These are phyloP conservation scores for Hoplostethus mediterraneus DNA, from an alignment of 2,797 vertebrate species.

Conservation along the genomic window DNA sequence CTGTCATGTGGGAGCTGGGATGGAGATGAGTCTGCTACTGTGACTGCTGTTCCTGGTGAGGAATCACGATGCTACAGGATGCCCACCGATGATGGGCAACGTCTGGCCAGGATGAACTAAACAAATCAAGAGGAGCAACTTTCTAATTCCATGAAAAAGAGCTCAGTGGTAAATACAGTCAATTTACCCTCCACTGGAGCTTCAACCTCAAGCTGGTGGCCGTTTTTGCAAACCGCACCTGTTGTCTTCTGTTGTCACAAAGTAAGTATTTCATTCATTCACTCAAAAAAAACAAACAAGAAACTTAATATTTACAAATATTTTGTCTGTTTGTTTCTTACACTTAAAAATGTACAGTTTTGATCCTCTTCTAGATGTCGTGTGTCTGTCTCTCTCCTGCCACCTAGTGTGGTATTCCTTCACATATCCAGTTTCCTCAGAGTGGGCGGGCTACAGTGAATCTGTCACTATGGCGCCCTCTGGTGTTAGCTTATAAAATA, in stretches of 20 bases:
- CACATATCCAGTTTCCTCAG: constrained; percentile 35
- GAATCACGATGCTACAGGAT: constrained; percentile 61
- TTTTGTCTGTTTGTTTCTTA: constrained; percentile 84
- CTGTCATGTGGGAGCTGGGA: constrained; percentile 6
- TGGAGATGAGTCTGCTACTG: constrained; percentile 56
- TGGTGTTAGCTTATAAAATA: constrained; percentile 82
- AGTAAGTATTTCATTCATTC: constrained; percentile 84
- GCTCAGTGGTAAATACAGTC: background rate
- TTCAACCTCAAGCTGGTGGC: constrained; percentile 21
- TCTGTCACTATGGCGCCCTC: constrained; percentile 72
- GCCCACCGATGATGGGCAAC: constrained; percentile 22
- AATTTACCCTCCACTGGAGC: background rate
- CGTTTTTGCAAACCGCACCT: constrained; percentile 71
- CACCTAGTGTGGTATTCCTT: constrained; percentile 45
- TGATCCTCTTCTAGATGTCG: constrained; percentile 67
- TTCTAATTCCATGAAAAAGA: background rate
- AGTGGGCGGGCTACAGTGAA: constrained; percentile 54
- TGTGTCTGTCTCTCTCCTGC: constrained; percentile 62
- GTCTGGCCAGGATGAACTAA: background rate
- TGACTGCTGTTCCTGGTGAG: constrained; percentile 34
- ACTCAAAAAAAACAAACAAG: constrained; percentile 75
- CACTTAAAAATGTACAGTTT: constrained; percentile 89
- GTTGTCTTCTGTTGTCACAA: constrained; percentile 81
- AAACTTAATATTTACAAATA: constrained; percentile 89
- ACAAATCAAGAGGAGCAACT: background rate